These are phyloP conservation scores for Papilio demoleus DNA, from an alignment of 2,888 invertebrate genomes.

Conservation along the genomic window DNA sequence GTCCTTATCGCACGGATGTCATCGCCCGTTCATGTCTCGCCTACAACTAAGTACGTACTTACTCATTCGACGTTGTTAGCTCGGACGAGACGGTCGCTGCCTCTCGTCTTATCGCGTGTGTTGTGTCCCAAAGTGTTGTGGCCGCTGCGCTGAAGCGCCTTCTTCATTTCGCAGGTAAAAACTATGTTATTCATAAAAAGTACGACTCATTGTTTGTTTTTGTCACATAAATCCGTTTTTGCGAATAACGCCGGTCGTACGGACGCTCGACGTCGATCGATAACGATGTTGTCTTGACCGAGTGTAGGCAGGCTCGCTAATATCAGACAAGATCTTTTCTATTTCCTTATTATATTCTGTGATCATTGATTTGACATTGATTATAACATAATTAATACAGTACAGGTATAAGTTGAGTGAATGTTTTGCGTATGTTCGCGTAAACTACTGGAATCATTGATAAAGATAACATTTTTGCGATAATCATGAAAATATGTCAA, in stretches of 20 bases:
- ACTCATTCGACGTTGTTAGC: slow-evolving; percentile 73
- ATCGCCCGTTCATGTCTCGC: slow-evolving; percentile 71
- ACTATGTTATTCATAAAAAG: slow-evolving; percentile 42
- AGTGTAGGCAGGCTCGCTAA: slow-evolving; percentile 57
- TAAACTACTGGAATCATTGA: slow-evolving; percentile 26
- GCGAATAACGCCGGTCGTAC: slow-evolving; percentile 61
- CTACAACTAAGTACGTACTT: slow-evolving; percentile 52
- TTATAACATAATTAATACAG: neutral
- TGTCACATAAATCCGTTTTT: slow-evolving; percentile 60
- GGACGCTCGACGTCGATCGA: slow-evolving; percentile 75
- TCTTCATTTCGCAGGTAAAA: slow-evolving; percentile 68
- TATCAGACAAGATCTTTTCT: slow-evolving; percentile 57
- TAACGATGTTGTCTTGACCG: slow-evolving; percentile 76
- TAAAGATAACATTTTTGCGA: slow-evolving; percentile 36
- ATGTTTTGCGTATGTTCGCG: slow-evolving; percentile 20
- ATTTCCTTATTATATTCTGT: slow-evolving; percentile 50
- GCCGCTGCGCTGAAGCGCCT: slow-evolving; percentile 64
- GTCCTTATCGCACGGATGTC: slow-evolving; percentile 65
- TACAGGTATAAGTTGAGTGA: neutral
- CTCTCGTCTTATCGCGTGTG: slow-evolving; percentile 76
- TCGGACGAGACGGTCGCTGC: slow-evolving; percentile 73
- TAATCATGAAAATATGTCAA: slow-evolving; percentile 23
- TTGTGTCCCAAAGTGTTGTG: slow-evolving; percentile 73
- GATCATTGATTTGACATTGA: slow-evolving; percentile 28
- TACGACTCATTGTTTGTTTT: slow-evolving; percentile 50